Evolutionary conservation across 1,140 invertebrate genomes (phyloP).

Genomic region (Sesamia nonagrioides): DNA sequence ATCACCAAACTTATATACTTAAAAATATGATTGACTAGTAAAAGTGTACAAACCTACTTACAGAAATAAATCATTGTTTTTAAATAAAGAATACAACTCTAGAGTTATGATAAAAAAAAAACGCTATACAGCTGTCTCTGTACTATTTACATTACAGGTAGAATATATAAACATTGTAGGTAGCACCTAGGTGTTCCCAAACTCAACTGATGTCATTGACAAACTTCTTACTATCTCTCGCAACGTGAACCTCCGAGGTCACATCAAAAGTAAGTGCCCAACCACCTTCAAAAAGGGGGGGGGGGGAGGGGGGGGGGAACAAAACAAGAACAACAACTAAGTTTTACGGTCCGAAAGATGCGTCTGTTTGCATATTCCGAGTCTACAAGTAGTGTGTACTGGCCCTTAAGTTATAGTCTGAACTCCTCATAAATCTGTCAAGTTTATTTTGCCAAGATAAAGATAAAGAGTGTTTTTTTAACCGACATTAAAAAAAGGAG

Average conservation of each 20-base stretch:
- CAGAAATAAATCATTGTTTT: too few species aligned
- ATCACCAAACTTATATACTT: too few species aligned
- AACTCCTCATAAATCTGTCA: too few species aligned
- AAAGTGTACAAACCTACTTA: too few species aligned
- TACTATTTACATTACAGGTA: background rate
- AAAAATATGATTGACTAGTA: too few species aligned
- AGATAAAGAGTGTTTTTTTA: too few species aligned
- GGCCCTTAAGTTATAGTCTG: background rate
- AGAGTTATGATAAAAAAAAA: too few species aligned
- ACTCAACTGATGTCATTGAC: background rate
- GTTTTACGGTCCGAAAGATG: conserved; percentile 30
- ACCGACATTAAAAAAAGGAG: too few species aligned
- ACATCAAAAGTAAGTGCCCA: conserved; percentile 26
- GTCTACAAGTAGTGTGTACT: background rate
- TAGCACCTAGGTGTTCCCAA: background rate
- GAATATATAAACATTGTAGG: background rate
- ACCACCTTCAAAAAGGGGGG: conserved; percentile 13
- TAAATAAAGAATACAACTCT: too few species aligned
- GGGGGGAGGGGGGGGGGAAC: conserved; percentile 11
- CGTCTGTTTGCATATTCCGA: conserved; percentile 33
- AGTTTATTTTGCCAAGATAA: too few species aligned
- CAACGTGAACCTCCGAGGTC: conserved; percentile 14
- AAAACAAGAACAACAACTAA: conserved; percentile 40
- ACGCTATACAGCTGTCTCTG: background rate
- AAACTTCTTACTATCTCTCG: conserved; percentile 15